These are phyloP conservation scores for Tapirus terrestris DNA, from an alignment of 2,113 vertebrate genomes.

Conservation along the genomic window DNA sequence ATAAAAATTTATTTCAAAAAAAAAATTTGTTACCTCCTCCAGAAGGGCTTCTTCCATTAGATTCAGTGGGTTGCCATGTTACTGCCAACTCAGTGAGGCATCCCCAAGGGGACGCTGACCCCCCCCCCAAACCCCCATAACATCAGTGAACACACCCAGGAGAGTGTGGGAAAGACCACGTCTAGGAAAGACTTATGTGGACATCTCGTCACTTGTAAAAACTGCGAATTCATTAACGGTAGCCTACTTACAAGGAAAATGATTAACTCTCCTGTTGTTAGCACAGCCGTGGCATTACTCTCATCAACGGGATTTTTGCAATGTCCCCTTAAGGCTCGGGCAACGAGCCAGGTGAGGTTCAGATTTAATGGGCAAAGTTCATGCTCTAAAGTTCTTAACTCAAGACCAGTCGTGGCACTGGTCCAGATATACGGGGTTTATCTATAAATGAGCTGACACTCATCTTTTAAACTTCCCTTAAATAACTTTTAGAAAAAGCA, in stretches of 20 bases:
- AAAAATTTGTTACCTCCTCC: background rate
- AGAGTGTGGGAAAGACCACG: background rate
- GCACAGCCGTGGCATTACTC: rapidly evolving
- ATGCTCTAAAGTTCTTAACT: background rate
- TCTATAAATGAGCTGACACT: background rate
- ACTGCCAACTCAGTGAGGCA: background rate
- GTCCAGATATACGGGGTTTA: background rate
- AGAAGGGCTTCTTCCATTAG: background rate
- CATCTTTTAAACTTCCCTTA: background rate
- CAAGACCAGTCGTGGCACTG: background rate
- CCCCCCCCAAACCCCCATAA: no score
- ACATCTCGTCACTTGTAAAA: background rate
- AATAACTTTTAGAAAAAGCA: background rate
- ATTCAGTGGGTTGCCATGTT: background rate
- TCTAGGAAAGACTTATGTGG: background rate
- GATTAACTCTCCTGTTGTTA: background rate
- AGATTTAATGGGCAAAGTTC: background rate
- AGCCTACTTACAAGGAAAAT: background rate
- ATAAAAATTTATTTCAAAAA: background rate
- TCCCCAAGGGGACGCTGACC: background rate
- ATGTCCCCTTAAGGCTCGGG: background rate
- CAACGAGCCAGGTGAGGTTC: background rate
- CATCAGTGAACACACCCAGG: background rate
- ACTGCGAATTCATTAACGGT: background rate
- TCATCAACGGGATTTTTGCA: background rate